Evolutionary conservation across 2,888 invertebrate genomes (phyloP).

Genomic region (Hedya salicella): DNA sequence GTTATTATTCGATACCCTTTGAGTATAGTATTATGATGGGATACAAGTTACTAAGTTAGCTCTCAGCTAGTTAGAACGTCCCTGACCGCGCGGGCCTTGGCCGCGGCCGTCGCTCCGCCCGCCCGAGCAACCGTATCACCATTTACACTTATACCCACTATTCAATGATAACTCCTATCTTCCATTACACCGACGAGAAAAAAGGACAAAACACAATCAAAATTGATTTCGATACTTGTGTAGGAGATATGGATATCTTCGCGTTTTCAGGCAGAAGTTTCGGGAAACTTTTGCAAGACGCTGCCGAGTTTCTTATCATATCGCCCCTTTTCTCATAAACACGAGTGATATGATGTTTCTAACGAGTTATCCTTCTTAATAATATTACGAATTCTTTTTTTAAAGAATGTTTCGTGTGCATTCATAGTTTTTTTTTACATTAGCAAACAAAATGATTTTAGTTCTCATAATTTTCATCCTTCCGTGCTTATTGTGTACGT

Average conservation of each 20-base stretch:
- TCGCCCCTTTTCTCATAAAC: constrained; percentile 12
- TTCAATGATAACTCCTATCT: constrained; percentile 37
- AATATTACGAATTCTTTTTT: background rate
- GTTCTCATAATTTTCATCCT: no score
- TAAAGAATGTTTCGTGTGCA: background rate
- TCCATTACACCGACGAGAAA: constrained; percentile 19
- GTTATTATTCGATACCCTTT: constrained; percentile 20
- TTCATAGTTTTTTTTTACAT: background rate
- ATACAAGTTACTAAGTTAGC: constrained; percentile 41
- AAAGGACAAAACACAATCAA: constrained; percentile 21
- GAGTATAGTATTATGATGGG: constrained; percentile 2
- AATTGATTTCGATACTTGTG: constrained; percentile 8
- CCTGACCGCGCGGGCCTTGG: constrained; percentile 81
- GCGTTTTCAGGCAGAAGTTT: constrained; percentile 12
- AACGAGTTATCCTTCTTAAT: background rate
- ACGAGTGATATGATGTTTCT: constrained; percentile 12
- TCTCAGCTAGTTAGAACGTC: constrained; percentile 71
- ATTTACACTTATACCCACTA: constrained; percentile 37
- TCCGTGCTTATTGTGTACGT: no score
- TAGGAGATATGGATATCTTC: constrained; percentile 9
- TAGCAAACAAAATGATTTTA: no score
- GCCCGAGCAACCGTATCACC: constrained; percentile 34
- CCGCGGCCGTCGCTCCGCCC: constrained; percentile 69
- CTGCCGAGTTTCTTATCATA: constrained; percentile 12
- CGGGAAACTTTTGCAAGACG: constrained; percentile 19